Conservation (phyloP, 2,888 invertebrate genomes). For the Drosophila ustulata region DNA sequence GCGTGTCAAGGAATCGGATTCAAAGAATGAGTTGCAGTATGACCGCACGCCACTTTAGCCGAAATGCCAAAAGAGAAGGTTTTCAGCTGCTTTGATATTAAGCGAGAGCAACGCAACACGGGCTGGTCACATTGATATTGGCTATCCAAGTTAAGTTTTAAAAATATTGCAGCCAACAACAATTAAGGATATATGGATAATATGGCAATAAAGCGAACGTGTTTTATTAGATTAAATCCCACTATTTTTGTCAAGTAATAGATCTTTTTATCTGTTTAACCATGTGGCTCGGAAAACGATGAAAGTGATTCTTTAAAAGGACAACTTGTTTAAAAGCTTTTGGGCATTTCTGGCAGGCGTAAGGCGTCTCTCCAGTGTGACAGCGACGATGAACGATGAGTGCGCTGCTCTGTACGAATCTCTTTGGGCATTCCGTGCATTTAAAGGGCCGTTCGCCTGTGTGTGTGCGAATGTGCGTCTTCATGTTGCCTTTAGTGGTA, state of each 20-base stretch:
- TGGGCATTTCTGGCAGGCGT: constrained; percentile 5
- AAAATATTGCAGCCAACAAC: too few species aligned
- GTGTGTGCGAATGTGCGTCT: constrained; percentile 24
- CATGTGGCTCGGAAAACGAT: not conserved
- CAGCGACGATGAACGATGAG: constrained; percentile 21
- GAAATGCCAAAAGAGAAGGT: constrained; percentile 14
- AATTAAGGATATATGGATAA: too few species aligned
- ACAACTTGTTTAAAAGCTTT: constrained; percentile 2
- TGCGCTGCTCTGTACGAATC: not conserved
- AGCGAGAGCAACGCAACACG: too few species aligned
- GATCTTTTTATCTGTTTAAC: not conserved
- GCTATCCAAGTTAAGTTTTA: too few species aligned
- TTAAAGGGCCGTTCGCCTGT: constrained; percentile 32
- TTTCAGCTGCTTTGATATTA: too few species aligned
- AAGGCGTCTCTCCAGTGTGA: constrained; percentile 36
- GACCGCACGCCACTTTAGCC: constrained; percentile 17
- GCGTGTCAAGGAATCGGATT: constrained; percentile 49
- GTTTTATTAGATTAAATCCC: not conserved
- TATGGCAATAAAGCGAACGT: too few species aligned
- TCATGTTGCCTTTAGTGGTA: constrained; percentile 21
- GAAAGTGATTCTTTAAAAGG: not conserved
- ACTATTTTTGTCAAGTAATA: not conserved
- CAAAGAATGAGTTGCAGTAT: constrained; percentile 51
- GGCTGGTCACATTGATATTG: too few species aligned
- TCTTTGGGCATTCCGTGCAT: constrained; percentile 20